A percentile compares a stretch with the other conserved stretches of the same genome.
Conservation (phyloP, 2,797 vertebrate genomes). For the Galago senegalensis region DNA sequence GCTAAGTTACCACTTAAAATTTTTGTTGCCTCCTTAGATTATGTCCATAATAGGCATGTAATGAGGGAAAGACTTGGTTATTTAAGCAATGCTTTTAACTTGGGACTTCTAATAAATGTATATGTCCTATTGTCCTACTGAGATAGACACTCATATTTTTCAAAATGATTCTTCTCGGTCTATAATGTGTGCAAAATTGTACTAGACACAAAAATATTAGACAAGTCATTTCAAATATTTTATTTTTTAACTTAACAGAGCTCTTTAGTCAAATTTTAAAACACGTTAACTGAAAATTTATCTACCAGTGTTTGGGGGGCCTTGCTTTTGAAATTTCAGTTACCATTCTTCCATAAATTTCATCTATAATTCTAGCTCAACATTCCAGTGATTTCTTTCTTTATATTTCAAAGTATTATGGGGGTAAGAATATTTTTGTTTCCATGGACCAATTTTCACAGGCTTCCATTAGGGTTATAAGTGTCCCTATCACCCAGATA, state of each 20-base stretch:
- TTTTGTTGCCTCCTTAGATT: neutral
- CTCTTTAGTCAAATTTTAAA: conserved; percentile 23
- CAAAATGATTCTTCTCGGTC: neutral
- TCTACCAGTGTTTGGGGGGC: neutral
- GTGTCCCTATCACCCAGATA: too few relatives aligned
- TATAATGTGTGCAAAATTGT: neutral
- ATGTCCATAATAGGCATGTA: neutral
- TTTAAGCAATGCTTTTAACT: neutral
- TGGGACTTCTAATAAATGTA: neutral
- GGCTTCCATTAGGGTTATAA: too few relatives aligned
- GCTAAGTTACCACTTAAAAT: neutral
- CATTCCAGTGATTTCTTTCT: neutral
- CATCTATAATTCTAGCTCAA: neutral
- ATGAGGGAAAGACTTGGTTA: neutral
- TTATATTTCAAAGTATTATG: neutral
- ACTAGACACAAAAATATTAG: neutral
- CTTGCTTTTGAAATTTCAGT: neutral
- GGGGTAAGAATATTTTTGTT: too few relatives aligned
- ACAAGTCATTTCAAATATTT: neutral
- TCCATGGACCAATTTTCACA: too few relatives aligned
- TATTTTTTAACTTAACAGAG: neutral
- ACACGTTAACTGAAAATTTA: neutral
- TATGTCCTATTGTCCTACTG: neutral
- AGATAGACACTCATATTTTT: conserved; percentile 4
- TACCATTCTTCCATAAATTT: neutral